Evolutionary conservation across 2,113 vertebrate genomes (phyloP).

Genomic region (Panthera tigris): DNA sequence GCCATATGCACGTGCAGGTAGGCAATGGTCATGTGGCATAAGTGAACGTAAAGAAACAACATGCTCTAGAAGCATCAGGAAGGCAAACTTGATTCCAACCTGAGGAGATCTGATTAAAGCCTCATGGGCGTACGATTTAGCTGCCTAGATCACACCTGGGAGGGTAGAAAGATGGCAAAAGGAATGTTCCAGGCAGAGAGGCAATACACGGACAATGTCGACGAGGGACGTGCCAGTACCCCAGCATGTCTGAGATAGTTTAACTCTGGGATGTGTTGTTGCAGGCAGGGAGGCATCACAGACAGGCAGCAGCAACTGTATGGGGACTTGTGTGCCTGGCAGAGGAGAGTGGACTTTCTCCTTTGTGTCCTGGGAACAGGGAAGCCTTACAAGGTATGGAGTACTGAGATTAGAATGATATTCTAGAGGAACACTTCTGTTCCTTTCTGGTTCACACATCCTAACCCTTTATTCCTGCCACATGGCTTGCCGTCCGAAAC

Average conservation of each 20-base stretch:
- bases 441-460: neutral
- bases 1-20: neutral
- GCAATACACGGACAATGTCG: fast-evolving
- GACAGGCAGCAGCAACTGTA: fast-evolving
- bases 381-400: neutral
- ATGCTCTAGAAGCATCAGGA: fast-evolving
- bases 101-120: neutral
- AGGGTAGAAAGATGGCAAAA: neutral
- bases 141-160: neutral
- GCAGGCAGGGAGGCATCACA: fast-evolving
- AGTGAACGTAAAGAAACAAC: neutral
- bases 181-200: neutral
- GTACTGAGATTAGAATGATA: neutral
- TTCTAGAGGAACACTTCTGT: neutral
- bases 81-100: neutral
- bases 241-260: too few species aligned
- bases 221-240: neutral
- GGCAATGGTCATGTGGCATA: too few species aligned
- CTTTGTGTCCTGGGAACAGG: neutral
- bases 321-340: neutral
- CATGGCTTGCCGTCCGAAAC: neutral
- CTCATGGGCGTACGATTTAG: neutral
- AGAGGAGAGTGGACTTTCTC: neutral
- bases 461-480: neutral
- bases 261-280: neutral